These are phyloP conservation scores for Caenorhabditis sp. DNA, from an alignment of 2,888 invertebrate species.

Conservation along the genomic window DNA sequence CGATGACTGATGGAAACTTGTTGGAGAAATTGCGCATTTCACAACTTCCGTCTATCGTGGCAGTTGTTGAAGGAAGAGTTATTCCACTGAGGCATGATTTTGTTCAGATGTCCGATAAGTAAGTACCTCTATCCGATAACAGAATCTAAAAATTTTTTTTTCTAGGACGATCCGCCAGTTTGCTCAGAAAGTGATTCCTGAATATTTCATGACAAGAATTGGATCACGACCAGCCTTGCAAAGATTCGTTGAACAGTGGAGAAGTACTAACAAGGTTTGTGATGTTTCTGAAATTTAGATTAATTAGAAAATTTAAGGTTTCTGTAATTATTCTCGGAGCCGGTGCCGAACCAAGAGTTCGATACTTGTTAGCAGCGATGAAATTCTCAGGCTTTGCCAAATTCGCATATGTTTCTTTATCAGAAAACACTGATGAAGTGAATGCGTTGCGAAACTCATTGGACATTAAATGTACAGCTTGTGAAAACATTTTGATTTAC, in stretches of 20 bases:
- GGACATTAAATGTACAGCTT: slow-evolving; percentile 58
- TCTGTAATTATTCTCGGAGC: slow-evolving; percentile 65
- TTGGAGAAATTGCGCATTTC: slow-evolving; percentile 71
- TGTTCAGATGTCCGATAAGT: slow-evolving; percentile 57
- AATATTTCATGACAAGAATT: slow-evolving; percentile 53
- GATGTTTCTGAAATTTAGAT: neutral
- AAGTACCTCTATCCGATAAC: slow-evolving; percentile 1
- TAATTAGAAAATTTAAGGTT: slow-evolving; percentile 34
- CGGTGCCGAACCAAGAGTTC: slow-evolving; percentile 56
- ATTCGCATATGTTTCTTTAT: slow-evolving; percentile 63
- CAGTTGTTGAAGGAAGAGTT: slow-evolving; percentile 72
- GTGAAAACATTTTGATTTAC: slow-evolving; percentile 73
- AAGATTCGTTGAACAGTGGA: slow-evolving; percentile 66
- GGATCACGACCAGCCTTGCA: slow-evolving; percentile 48
- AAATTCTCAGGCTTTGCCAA: slow-evolving; percentile 61
- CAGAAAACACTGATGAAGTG: slow-evolving; percentile 21
- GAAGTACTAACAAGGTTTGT: slow-evolving; percentile 58
- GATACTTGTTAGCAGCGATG: slow-evolving; percentile 69
- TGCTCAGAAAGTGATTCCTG: slow-evolving; percentile 72
- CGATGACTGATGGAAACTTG: slow-evolving; percentile 71
- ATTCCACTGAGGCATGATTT: slow-evolving; percentile 66
- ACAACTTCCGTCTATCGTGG: slow-evolving; percentile 72
- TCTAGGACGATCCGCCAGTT: slow-evolving; percentile 65
- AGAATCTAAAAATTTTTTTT: neutral
- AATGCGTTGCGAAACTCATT: slow-evolving; percentile 54